Base-by-base conservation (phyloP, 1,140 invertebrate genomes). In the Caenorhabditis elegans region DNA sequence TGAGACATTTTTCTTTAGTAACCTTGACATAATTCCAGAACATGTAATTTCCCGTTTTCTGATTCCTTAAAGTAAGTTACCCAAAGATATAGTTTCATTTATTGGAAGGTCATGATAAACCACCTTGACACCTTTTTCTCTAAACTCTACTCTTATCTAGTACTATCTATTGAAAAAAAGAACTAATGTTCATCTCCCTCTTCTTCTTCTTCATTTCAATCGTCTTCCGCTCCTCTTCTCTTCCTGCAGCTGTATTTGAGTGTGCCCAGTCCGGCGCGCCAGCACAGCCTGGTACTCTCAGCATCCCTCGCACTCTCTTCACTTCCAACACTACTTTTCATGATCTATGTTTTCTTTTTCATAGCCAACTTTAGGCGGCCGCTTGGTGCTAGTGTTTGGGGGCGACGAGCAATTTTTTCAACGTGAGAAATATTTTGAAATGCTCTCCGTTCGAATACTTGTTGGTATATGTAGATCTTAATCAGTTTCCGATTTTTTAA, bases 171-270 rank as follows among this genome's bases (percentile, higher is more conserved):
- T 34, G 26, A 34, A 15, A 39, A 70, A 70, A 70, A 70, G 60
- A 70, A 70, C 60, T 70, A 39, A 70, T 70, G 60, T 70, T 70
- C 60, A 39, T 70, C 49, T 53, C 24, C 22, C n/a, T 53, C 28
- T 19, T 6, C 26, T 39, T 10, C 49, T 24, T 28, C 51, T 24
- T 24, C 22, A 24, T 24, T 28, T 11, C 51, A 43, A 15, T 15
- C 39, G 39, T 15, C 39, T 5, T 15, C 39, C 39, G 39, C 39
- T 43, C 39, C 39, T 15, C 39, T 15, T 8, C 51, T 28, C 22
- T 39, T 70, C 60, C 60, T 70, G 60, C 60, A 70, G 60, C 31
- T 70, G 60, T 70, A 34, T 70, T 70, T 70, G 60, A 70, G 60
- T 43, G 60, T 22, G 26, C 22, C 60, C 34, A 1, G 34, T 70